A percentile compares a stretch with the other conserved stretches of the same genome.
phyloP scores from a whole-genome alignment of 2,888 invertebrate species.

The Brachynemurus nebulosus region DNA sequence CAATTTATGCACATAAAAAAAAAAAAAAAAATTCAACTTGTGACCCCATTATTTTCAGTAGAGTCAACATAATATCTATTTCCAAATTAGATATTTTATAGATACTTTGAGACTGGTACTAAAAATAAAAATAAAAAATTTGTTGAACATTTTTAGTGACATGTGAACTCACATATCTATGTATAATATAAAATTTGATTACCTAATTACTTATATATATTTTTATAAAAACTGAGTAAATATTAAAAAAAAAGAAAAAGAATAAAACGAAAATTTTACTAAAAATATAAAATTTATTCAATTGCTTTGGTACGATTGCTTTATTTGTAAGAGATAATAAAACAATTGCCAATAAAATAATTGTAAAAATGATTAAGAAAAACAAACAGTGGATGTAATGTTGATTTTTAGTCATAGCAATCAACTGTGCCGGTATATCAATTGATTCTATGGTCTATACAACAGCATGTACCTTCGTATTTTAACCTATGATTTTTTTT shows the following conservation, averaged over 20 bases:
- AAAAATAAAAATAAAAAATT: not conserved
- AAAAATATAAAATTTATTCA: conserved; percentile 2
- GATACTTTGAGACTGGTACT: not conserved
- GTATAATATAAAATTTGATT: conserved; percentile 1
- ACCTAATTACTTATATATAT: conserved; percentile 4
- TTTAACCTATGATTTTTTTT: too few relatives aligned
- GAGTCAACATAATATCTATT: not conserved
- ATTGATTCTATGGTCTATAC: too few relatives aligned
- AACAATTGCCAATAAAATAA: conserved; percentile 1
- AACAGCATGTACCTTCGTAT: too few relatives aligned
- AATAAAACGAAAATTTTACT: not conserved
- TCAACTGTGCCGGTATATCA: too few relatives aligned
- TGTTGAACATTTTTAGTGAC: not conserved
- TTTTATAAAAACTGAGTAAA: not conserved
- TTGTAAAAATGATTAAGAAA: not conserved
- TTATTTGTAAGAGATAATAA: conserved; percentile 23
- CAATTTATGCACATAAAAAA: too few relatives aligned
- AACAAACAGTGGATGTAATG: too few relatives aligned
- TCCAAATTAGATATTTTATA: not conserved
- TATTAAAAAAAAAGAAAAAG: not conserved
- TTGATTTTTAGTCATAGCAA: too few relatives aligned
- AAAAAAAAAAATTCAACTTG: too few relatives aligned
- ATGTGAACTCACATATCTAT: not conserved
- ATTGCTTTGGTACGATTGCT: conserved; percentile 33
- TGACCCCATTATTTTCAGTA: not conserved